phyloP scores from a whole-genome alignment of 2,797 vertebrate genomes.

The Monodelphis domestica region DNA sequence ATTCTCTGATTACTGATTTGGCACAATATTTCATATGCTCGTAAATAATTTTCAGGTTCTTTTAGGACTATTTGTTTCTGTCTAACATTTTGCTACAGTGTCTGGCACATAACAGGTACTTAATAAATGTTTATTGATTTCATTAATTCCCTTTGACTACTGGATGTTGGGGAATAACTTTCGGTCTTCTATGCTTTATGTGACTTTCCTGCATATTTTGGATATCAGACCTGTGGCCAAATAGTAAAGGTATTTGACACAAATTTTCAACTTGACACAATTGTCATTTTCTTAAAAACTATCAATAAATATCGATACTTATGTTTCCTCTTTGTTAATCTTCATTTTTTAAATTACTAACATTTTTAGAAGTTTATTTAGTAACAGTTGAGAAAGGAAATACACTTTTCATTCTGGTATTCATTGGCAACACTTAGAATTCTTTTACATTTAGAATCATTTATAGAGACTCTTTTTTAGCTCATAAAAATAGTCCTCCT shows the following conservation, averaged over 20 bases:
- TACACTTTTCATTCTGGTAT: background rate
- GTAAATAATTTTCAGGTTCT: background rate
- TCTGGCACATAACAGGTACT: background rate
- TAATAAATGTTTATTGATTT: background rate
- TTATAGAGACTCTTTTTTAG: background rate
- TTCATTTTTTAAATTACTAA: background rate
- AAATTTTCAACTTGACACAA: background rate
- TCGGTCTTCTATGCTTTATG: background rate
- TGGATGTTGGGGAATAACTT: background rate
- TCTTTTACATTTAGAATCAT: background rate
- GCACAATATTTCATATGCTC: background rate
- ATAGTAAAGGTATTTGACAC: background rate
- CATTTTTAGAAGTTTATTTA: background rate
- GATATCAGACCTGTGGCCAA: background rate
- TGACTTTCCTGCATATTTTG: background rate
- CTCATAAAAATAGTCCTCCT: background rate
- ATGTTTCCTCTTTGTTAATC: background rate
- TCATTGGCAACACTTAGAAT: background rate
- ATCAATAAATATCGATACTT: background rate
- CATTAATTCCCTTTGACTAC: background rate
- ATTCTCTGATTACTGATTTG: background rate
- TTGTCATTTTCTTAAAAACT: background rate
- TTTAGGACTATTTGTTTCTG: background rate
- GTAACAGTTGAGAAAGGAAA: background rate
- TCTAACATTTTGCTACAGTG: background rate